These are phyloP conservation scores for Epinotia nisella DNA, from an alignment of 2,888 invertebrate genomes.

Conservation along the genomic window DNA sequence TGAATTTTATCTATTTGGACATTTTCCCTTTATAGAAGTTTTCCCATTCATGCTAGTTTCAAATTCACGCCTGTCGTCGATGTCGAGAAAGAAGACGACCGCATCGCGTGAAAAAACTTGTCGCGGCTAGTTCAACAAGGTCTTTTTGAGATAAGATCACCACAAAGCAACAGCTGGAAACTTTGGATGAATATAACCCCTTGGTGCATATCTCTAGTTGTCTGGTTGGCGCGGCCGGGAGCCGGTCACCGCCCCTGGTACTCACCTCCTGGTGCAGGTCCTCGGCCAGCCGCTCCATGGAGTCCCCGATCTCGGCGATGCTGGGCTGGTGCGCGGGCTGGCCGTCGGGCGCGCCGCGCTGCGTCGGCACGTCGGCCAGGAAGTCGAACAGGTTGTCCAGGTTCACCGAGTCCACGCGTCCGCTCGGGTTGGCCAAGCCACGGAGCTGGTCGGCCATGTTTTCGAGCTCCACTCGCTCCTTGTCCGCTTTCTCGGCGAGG, in stretches of 20 bases:
- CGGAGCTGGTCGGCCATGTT: constrained; percentile 79
- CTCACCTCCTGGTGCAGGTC: constrained; percentile 91
- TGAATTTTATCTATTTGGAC: too few relatives aligned
- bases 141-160: too few relatives aligned
- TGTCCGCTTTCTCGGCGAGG: constrained; percentile 88
- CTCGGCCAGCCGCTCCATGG: constrained; percentile 92
- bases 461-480: constrained; percentile 83
- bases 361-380: constrained; percentile 89
- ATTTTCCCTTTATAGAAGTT: too few relatives aligned
- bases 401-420: constrained; percentile 90
- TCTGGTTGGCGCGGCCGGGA: neutral
- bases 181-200: too few relatives aligned
- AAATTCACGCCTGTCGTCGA: too few relatives aligned
- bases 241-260: neutral
- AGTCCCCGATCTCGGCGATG: constrained; percentile 93
- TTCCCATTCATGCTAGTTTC: too few relatives aligned
- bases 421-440: constrained; percentile 66
- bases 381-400: constrained; percentile 96
- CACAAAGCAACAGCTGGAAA: too few relatives aligned
- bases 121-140: too few relatives aligned
- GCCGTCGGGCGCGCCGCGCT: constrained; percentile 79
- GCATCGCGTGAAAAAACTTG: too few relatives aligned
- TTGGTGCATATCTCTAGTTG: too few relatives aligned
- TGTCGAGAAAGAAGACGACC: too few relatives aligned
- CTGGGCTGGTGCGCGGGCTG: constrained; percentile 85